A percentile compares a stretch with the other conserved stretches of the same genome.
Evolutionary conservation across 2,888 invertebrate species (phyloP).

Genomic region (Falcaria lacertinaria): DNA sequence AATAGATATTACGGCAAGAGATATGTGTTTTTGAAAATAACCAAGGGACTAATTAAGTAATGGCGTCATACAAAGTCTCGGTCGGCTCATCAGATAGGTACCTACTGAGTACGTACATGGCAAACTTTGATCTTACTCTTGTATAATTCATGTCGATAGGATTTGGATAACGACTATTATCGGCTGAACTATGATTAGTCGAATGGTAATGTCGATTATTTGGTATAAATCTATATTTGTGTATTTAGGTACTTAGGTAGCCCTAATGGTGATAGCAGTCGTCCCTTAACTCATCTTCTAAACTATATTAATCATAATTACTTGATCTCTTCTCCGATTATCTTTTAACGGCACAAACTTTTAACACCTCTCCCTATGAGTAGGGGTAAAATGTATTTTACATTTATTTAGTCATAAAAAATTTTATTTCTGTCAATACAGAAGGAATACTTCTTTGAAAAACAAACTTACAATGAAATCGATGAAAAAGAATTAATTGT

Average conservation of each 20-base stretch:
- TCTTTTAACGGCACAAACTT: too few relatives aligned
- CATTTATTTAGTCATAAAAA: too few relatives aligned
- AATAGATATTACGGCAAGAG: not conserved
- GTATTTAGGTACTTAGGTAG: too few relatives aligned
- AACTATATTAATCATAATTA: too few relatives aligned
- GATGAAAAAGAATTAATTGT: constrained; percentile 18
- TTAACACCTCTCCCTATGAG: too few relatives aligned
- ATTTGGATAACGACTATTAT: constrained; percentile 16
- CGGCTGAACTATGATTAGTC: constrained; percentile 17
- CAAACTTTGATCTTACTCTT: constrained; percentile 22
- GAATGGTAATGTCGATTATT: not conserved
- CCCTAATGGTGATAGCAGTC: too few relatives aligned
- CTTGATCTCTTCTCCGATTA: too few relatives aligned
- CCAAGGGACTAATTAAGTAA: not conserved
- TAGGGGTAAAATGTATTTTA: too few relatives aligned
- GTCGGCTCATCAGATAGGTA: not conserved
- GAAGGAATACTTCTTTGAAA: too few relatives aligned
- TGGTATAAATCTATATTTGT: not conserved
- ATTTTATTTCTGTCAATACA: too few relatives aligned
- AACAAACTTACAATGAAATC: constrained; percentile 9
- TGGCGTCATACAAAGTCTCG: not conserved
- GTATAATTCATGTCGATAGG: constrained; percentile 24
- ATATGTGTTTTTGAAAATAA: not conserved
- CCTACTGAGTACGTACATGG: constrained; percentile 2
- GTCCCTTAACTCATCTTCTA: too few relatives aligned